These are phyloP conservation scores for Sceliomorpha sp. DNA, from an alignment of 2,888 invertebrate genomes.

Conservation along the genomic window DNA sequence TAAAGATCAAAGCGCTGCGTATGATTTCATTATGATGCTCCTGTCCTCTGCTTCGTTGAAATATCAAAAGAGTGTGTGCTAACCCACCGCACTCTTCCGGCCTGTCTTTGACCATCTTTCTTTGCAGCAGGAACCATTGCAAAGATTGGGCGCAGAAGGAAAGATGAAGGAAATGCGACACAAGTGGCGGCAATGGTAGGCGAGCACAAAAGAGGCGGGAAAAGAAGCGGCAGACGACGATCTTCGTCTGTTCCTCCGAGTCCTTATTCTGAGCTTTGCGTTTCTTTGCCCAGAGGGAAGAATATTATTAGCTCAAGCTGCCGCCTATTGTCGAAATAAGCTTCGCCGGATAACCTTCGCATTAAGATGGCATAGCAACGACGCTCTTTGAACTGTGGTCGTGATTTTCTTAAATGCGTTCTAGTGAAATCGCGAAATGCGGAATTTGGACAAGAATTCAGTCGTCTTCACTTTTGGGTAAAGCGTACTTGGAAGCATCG, in stretches of 20 bases:
- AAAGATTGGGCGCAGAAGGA: conserved; percentile 47
- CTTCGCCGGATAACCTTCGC: conserved; percentile 58
- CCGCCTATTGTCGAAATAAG: conserved; percentile 72
- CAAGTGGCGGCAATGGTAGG: conserved; percentile 17
- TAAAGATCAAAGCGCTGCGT: conserved; percentile 78
- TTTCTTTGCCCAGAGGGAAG: conserved; percentile 61
- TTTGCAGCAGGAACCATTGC: conserved; percentile 41
- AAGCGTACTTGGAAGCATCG: no score
- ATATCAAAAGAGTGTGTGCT: conserved; percentile 77
- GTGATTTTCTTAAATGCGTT: conserved; percentile 29
- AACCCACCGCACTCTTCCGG: conserved; percentile 41
- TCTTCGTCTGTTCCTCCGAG: conserved; percentile 52
- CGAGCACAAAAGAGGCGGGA: conserved; percentile 45
- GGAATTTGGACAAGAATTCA: neutral
- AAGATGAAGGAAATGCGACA: conserved; percentile 32
- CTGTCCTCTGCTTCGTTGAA: conserved; percentile 77
- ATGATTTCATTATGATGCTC: conserved; percentile 79
- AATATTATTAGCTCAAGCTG: conserved; percentile 77
- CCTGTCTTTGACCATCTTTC: conserved; percentile 43
- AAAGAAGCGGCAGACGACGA: conserved; percentile 56
- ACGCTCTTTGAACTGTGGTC: conserved; percentile 24
- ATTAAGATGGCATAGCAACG: conserved; percentile 47
- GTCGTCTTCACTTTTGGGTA: neutral
- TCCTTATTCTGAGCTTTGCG: conserved; percentile 52
- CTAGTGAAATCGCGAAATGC: conserved; percentile 7